Evolutionary conservation across 1,140 invertebrate species (phyloP).

Genomic region (Neodiprion fabricii): DNA sequence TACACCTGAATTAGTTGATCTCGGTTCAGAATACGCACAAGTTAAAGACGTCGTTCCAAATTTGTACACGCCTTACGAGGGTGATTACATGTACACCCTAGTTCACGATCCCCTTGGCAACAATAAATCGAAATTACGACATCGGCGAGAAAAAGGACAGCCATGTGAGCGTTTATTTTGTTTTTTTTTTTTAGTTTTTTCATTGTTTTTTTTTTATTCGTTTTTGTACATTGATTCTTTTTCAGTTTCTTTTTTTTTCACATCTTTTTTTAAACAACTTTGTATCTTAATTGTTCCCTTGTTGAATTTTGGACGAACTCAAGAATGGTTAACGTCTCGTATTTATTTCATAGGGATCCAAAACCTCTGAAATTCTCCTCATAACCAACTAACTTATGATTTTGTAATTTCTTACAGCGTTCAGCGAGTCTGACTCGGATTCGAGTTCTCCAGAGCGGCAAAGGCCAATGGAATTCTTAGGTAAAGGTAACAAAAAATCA

Average conservation of each 20-base stretch:
- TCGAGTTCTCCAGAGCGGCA: constrained; percentile 81
- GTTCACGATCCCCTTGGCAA: constrained; percentile 70
- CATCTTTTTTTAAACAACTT: too few species aligned
- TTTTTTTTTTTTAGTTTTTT: constrained; percentile 12
- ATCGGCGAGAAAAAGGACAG: constrained; percentile 70
- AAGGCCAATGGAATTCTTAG: constrained; percentile 69
- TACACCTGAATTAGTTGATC: constrained; percentile 80
- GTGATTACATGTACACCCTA: constrained; percentile 67
- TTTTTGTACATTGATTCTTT: constrained; percentile 18
- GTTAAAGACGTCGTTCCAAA: constrained; percentile 70
- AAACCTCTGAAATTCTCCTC: too few species aligned
- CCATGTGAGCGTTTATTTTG: constrained; percentile 60
- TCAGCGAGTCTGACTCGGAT: constrained; percentile 88
- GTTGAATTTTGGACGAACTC: too few species aligned
- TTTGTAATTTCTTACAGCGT: constrained; percentile 61
- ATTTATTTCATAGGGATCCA: too few species aligned
- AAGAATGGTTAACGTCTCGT: too few species aligned
- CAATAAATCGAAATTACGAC: constrained; percentile 66
- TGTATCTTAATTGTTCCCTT: too few species aligned
- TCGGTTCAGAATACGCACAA: constrained; percentile 72
- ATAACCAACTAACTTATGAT: too few species aligned
- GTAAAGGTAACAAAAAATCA: constrained; percentile 73
- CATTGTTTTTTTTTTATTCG: constrained; percentile 19
- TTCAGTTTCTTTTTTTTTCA: constrained; percentile 11
- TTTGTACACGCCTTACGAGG: constrained; percentile 66